Evolutionary conservation across 2,113 vertebrate species (phyloP).

Genomic region (Uria lomvia): DNA sequence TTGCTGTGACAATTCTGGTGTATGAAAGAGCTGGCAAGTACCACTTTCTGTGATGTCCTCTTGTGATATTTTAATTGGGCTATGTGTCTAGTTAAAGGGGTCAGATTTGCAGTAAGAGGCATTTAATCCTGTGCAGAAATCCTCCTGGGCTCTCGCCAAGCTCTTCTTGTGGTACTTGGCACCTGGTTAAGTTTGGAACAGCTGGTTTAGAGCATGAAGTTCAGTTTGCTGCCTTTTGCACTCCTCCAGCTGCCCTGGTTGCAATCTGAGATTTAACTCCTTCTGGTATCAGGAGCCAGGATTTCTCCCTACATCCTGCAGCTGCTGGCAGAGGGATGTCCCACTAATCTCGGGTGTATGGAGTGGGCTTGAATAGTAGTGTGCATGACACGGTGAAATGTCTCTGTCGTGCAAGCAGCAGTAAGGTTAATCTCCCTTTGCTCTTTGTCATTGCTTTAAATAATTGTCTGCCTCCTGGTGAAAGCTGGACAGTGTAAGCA

Average conservation of each 20-base stretch:
- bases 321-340: not conserved
- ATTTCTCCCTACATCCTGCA: not conserved
- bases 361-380: not conserved
- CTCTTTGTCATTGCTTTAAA: not conserved
- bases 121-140: conserved; percentile 62
- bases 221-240: conserved; percentile 48
- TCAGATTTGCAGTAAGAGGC: conserved; percentile 64
- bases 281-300: not conserved
- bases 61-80: conserved; percentile 59
- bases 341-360: not conserved
- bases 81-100: conserved; percentile 61
- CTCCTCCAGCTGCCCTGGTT: conserved; percentile 47
- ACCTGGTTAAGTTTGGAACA: conserved; percentile 54
- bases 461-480: not conserved
- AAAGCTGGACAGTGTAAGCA: not conserved
- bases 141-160: conserved; percentile 49
- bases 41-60: not conserved
- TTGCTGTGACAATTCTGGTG: conserved; percentile 25
- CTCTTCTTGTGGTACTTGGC: conserved; percentile 56
- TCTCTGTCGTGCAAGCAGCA: not conserved
- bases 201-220: conserved; percentile 44
- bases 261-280: conserved; percentile 41
- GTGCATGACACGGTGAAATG: accelerated
- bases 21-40: conserved; percentile 43
- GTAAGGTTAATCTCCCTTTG: not conserved